Percentiles rank a stretch among this genome's conserved stretches.
Evolutionary conservation across 2,113 vertebrate genomes (phyloP).

Genomic region (Hyperoodon ampullatus): DNA sequence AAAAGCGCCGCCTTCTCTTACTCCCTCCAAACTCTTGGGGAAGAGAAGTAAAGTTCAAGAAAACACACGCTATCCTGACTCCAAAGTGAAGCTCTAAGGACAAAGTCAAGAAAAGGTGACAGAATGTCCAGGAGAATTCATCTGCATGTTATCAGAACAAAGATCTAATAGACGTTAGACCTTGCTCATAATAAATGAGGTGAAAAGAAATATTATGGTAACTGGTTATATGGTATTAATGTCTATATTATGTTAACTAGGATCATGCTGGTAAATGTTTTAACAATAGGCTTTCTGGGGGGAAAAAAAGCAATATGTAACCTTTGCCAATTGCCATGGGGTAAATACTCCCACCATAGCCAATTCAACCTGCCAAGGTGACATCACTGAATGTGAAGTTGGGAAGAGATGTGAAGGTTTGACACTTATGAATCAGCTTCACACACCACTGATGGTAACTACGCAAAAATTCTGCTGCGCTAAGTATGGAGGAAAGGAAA

Average conservation of each 20-base stretch:
- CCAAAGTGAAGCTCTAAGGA: neutral
- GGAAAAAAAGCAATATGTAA: neutral
- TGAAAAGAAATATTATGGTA: neutral
- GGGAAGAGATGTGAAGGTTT: constrained; percentile 10
- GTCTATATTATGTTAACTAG: neutral
- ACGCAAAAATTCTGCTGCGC: neutral
- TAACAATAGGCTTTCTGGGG: neutral
- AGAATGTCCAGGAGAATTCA: neutral
- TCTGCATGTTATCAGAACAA: neutral
- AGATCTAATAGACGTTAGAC: neutral
- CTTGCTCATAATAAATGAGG: neutral
- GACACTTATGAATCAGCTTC: neutral
- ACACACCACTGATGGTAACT: neutral
- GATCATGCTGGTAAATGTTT: neutral
- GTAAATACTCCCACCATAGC: neutral
- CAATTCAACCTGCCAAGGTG: neutral
- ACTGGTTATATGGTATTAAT: neutral
- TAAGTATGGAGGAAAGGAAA: neutral
- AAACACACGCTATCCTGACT: neutral
- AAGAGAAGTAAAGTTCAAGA: neutral
- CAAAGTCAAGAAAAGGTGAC: neutral
- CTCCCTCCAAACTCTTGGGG: neutral
- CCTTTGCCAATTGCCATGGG: neutral
- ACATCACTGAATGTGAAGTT: neutral
- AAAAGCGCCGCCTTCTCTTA: neutral